Evolutionary conservation across 2,888 invertebrate species (phyloP), one percentile per base, ranked within the genome.

Genomic region (Scotopteryx bipunctaria): DNA sequence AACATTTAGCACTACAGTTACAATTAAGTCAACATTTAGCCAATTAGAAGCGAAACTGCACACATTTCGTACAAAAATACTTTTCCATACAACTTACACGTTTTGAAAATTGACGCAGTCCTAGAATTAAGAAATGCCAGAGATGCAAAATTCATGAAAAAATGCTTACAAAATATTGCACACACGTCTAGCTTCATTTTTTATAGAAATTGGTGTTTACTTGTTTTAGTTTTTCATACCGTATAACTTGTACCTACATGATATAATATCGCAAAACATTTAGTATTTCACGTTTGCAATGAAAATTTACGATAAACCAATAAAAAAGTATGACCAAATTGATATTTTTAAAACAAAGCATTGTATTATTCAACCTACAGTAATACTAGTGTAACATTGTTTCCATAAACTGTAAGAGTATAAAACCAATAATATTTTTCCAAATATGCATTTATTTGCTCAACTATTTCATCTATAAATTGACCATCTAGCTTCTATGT

Each of bases 1-100:
- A 88, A 88, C 87, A 86, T 84, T 85, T 80, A 81, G 61, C 61
- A 47, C 76, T 80, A 81, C 69, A 6, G 57, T 76, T 78, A 83
- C 73, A 82, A 82, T 71, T 76, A 69, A 75, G 70, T 71, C 77
- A 82, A 83, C 79, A 77, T 76, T 73, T 31, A 38, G 19, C 45
- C 47, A 41, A 48, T 33, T 44, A 47, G 48, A 49, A 52, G 37
- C 58, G 48, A 54, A 41, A 29, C 27, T 48, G 53, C 47, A 41
- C 53, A 47, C 3, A 16, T 56, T 55, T 35, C 42, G 14, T 57
- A 61, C 56, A 59, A 61, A 58, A 57, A 56, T 61, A 60, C 36
- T 16, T 21, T 35, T 33, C 21, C 3, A 14, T 37, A 11, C 31
- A 31, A 17, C 3, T n/a, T n/a, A n/a, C 6, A 15, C 13, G 3